These are phyloP conservation scores for Tiliacea citrago DNA, from an alignment of 2,888 invertebrate species.

Conservation along the genomic window DNA sequence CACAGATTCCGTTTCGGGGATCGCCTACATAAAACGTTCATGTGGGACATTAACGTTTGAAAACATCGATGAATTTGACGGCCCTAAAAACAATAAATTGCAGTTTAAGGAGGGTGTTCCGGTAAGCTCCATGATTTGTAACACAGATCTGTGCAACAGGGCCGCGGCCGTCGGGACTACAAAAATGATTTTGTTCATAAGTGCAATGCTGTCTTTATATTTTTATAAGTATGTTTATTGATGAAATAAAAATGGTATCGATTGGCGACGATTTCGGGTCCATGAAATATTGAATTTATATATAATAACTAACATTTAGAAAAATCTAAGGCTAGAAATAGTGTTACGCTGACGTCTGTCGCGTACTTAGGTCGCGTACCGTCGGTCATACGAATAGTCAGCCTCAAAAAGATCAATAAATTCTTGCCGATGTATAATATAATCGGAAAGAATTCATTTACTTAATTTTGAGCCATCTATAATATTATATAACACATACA, in stretches of 20 bases:
- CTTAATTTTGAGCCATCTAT: too few species aligned
- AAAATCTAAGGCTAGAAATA: neutral
- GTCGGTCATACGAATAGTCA: too few species aligned
- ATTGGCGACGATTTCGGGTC: neutral
- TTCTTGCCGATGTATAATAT: too few species aligned
- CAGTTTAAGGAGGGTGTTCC: neutral
- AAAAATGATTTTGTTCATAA: neutral
- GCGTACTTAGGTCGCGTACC: neutral
- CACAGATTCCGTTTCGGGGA: neutral
- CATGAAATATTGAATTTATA: neutral
- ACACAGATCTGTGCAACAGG: slow-evolving; percentile 23
- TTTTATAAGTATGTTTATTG: neutral
- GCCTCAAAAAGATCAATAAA: too few species aligned
- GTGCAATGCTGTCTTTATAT: neutral
- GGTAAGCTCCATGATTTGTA: slow-evolving; percentile 28
- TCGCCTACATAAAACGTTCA: slow-evolving; percentile 7
- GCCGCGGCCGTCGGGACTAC: neutral
- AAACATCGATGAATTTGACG: slow-evolving; percentile 9
- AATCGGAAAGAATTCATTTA: too few species aligned
- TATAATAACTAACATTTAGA: neutral
- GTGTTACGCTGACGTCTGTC: neutral
- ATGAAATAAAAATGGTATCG: neutral
- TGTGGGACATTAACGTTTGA: slow-evolving; percentile 13
- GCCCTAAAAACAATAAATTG: too few species aligned
- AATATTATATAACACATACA: too few species aligned